Base-by-base conservation (phyloP, 2,888 invertebrate genomes). In the Pollenia amentaria region DNA sequence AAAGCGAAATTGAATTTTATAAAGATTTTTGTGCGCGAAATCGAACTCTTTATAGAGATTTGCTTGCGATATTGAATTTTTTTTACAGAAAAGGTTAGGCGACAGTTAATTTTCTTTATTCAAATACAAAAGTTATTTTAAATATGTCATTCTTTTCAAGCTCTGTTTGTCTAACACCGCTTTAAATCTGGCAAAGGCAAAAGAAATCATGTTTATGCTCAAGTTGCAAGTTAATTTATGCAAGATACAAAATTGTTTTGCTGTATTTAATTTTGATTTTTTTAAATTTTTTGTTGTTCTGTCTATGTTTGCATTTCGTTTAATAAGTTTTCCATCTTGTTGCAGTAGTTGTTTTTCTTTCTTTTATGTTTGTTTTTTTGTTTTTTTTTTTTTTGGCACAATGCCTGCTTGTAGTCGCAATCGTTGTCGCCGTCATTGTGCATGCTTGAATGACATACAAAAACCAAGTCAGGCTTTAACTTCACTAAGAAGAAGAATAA, bases 161-260 rank as follows among this genome's bases (percentile, higher is more conserved):
- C 0, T 7, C 57, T 65, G 46, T 14, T n/a, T 6, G 46, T 62
- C 53, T 80, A 42, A 42, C 57, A 67, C 44, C 44, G 60, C 40
- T 42, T 64, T 44, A 73, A 85, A 76, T 80, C 76, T 40, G 48
- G n/a, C 18, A 42, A 78, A 82, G 3, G 21, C 16, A 64, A 80
- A 44, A 73, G n/a, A 40, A 70, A 76, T 85, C 76, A 80, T 87
- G 84, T 84, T 82, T 84, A 67, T 80, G 84, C 76, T 80, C 42
- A 83, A 84, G 76, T 84, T 87, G 87, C 87, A 87, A 87, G 87
- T 87, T 84, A 87, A 84, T 87, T 84, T 84, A 87, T 87, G 81
- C 84, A 81, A 84, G 77, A 87, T 87, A 82, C 84, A 84, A 87
- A 81, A 84, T 84, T 84, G 84, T 81, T 81, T 87, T 84, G 73